Conservation (phyloP, 2,797 vertebrate genomes). For the Falco concolor region DNA sequence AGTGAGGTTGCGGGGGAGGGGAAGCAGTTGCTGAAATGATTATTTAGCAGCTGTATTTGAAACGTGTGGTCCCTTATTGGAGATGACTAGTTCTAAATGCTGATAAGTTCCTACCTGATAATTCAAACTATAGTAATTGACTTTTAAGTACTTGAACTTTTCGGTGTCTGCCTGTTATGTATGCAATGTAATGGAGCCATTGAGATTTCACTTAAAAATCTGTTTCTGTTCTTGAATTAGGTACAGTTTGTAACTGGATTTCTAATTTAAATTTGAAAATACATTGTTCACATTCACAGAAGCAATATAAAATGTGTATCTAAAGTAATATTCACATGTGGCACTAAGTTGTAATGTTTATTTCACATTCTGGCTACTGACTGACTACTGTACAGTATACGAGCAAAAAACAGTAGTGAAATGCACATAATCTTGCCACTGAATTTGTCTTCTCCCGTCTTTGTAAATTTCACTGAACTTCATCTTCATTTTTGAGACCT, state of each 20-base stretch:
- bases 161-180: not conserved
- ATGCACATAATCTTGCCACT: not conserved
- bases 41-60: not conserved
- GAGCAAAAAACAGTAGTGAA: not conserved
- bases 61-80: not conserved
- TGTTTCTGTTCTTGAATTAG: not conserved
- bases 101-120: not conserved
- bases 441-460: not conserved
- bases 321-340: not conserved
- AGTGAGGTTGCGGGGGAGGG: not conserved
- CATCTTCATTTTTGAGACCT: not conserved
- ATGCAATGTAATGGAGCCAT: not conserved
- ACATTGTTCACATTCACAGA: not conserved
- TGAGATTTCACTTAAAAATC: not conserved
- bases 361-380: not conserved
- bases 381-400: not conserved
- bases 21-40: not conserved
- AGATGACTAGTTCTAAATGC: not conserved
- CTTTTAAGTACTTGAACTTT: not conserved
- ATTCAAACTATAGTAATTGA: not conserved
- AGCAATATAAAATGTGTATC: not conserved
- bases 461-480: not conserved
- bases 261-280: not conserved
- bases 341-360: not conserved
- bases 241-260: not conserved